Percentiles rank a stretch among this genome's conserved stretches.
Conservation (phyloP, 2,797 vertebrate species). For the Cynopterus sphinx region DNA sequence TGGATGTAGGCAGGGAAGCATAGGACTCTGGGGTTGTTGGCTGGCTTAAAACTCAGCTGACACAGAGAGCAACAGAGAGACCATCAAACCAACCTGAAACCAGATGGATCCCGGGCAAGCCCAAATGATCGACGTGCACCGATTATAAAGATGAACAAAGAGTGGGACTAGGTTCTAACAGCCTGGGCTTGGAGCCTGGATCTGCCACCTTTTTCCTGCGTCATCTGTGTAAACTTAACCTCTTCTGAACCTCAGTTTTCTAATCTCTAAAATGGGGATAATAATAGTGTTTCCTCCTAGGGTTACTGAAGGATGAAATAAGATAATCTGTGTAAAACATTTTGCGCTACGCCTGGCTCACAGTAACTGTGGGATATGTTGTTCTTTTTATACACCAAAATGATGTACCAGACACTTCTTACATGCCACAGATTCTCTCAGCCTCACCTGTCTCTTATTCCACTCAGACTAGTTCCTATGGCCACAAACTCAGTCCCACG, state of each 20-base stretch:
- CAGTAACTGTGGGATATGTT: background rate
- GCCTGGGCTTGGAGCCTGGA: background rate
- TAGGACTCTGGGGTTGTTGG: background rate
- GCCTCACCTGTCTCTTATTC: background rate
- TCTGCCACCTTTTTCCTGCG: background rate
- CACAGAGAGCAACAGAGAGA: background rate
- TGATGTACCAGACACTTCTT: background rate
- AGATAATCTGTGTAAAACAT: background rate
- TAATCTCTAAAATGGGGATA: background rate
- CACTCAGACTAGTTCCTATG: background rate
- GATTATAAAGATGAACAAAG: too few relatives aligned
- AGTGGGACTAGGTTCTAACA: background rate
- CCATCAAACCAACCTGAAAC: background rate
- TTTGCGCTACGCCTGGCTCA: background rate
- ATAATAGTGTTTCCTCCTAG: background rate
- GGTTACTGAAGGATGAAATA: background rate
- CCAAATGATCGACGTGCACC: background rate
- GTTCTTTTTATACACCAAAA: rapidly evolving
- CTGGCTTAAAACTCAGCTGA: background rate
- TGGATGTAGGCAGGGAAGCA: background rate
- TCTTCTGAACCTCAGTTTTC: background rate
- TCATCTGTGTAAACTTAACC: background rate
- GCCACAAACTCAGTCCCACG: background rate
- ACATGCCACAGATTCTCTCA: background rate
- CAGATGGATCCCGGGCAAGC: background rate